A percentile compares a stretch with the other conserved stretches of the same genome.
phyloP scores from a whole-genome alignment of 2,888 invertebrate genomes.

The Thereva nobilitata region DNA sequence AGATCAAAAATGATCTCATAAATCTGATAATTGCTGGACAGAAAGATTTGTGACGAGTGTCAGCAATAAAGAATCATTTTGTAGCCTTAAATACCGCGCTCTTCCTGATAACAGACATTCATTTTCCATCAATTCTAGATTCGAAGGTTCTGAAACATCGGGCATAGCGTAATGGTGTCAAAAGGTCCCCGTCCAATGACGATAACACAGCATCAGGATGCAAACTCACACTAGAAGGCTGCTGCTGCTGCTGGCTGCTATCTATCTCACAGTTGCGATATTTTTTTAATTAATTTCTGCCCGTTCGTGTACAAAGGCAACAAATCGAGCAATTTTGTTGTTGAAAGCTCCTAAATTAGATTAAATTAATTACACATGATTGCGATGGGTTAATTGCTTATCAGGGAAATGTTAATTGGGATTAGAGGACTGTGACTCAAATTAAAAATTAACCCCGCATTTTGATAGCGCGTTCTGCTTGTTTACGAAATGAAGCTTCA shows the following conservation, averaged over 20 bases:
- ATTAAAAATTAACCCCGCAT: constrained; percentile 34
- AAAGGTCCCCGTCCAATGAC: constrained; percentile 4
- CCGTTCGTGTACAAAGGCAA: constrained; percentile 3
- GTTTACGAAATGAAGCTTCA: constrained; percentile 26
- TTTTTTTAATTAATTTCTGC: constrained; percentile 19
- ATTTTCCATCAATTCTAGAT: constrained; percentile 15
- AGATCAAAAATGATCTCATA: constrained; percentile 9
- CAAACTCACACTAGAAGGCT: background rate
- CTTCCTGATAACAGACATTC: background rate
- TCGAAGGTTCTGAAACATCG: background rate
- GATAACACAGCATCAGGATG: constrained; percentile 6
- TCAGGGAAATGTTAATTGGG: constrained; percentile 37
- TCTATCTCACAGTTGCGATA: background rate
- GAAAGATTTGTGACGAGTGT: background rate
- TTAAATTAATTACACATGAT: constrained; percentile 34
- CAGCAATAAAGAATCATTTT: background rate
- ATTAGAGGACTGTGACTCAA: constrained; percentile 37
- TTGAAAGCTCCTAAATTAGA: constrained; percentile 31
- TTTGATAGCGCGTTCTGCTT: constrained; percentile 4
- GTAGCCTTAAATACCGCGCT: background rate
- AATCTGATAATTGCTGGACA: constrained; percentile 5
- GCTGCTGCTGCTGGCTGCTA: background rate
- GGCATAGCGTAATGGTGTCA: constrained; percentile 6
- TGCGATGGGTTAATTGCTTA: constrained; percentile 36
- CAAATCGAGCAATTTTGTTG: constrained; percentile 29